Percentiles rank a stretch among this genome's conserved stretches.
Conservation (phyloP, 2,888 invertebrate genomes). For the Aspidiotus destructor region DNA sequence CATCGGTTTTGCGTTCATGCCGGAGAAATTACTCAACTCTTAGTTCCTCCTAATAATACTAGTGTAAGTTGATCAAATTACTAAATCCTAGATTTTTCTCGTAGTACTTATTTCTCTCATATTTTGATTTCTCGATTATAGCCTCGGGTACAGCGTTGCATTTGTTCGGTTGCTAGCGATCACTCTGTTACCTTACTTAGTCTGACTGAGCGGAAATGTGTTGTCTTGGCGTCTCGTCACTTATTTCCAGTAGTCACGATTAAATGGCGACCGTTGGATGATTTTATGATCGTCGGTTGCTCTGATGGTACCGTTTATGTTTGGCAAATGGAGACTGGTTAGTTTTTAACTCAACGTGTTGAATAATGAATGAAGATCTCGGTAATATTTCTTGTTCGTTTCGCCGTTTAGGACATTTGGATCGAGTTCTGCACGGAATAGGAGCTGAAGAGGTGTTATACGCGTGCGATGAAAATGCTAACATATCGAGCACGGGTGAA, state of each 20-base stretch:
- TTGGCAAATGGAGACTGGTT: constrained; percentile 98
- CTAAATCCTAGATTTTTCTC: neutral
- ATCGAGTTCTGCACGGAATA: constrained; percentile 88
- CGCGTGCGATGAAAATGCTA: constrained; percentile 79
- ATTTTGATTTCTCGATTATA: constrained; percentile 44
- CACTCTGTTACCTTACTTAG: constrained; percentile 93
- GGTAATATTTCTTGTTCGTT: neutral
- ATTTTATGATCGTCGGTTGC: constrained; percentile 94
- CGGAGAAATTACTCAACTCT: constrained; percentile 87
- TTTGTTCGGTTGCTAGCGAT: constrained; percentile 94
- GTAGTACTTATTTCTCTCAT: neutral
- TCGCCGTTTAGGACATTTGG: constrained; percentile 65
- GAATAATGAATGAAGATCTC: neutral
- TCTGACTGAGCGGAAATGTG: constrained; percentile 83
- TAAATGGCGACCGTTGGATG: constrained; percentile 93
- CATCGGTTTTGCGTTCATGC: constrained; percentile 97
- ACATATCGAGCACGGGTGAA: constrained; percentile 51
- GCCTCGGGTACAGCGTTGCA: constrained; percentile 84
- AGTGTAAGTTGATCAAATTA: constrained; percentile 42
- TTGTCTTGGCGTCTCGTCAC: constrained; percentile 86
- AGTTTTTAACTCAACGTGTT: constrained; percentile 11
- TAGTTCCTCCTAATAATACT: constrained; percentile 84
- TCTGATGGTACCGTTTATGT: constrained; percentile 97
- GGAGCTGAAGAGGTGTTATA: constrained; percentile 90
- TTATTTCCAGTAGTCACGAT: constrained; percentile 91